Conservation (phyloP, 2,113 vertebrate species). For the Heteronetta atricapilla region DNA sequence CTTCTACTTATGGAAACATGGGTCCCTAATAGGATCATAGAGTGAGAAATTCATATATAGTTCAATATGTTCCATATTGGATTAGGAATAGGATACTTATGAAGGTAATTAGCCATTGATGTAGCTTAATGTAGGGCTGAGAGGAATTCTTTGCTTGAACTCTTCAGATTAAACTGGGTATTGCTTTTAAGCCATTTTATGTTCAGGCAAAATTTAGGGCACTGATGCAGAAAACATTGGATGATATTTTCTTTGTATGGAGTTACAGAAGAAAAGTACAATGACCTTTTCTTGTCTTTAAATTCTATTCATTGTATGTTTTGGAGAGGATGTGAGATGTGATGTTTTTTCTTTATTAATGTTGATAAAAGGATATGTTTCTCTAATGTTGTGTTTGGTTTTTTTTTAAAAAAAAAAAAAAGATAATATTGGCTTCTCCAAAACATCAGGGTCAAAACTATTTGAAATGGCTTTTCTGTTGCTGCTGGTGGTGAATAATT, state of each 20-base stretch:
- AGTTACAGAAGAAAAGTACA: background rate
- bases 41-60: background rate
- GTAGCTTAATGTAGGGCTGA: constrained; percentile 1
- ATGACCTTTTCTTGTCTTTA: background rate
- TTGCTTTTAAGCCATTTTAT: background rate
- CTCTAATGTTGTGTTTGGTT: background rate
- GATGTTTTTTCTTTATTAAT: background rate
- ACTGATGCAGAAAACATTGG: background rate
- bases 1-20: background rate
- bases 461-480: background rate
- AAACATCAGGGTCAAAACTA: background rate
- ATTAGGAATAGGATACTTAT: constrained; percentile 37
- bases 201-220: constrained; percentile 1
- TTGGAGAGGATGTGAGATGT: background rate
- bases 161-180: constrained; percentile 8
- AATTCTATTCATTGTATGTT: background rate
- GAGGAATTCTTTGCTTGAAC: constrained; percentile 30
- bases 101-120: constrained; percentile 37
- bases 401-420: background rate
- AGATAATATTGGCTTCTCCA: background rate
- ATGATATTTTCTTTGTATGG: background rate
- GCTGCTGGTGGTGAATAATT: background rate
- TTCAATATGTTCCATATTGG: background rate
- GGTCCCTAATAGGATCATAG: background rate
- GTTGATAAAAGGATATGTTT: background rate